Conservation (phyloP, 2,888 invertebrate genomes). For the Ormyrus nitidulus region DNA sequence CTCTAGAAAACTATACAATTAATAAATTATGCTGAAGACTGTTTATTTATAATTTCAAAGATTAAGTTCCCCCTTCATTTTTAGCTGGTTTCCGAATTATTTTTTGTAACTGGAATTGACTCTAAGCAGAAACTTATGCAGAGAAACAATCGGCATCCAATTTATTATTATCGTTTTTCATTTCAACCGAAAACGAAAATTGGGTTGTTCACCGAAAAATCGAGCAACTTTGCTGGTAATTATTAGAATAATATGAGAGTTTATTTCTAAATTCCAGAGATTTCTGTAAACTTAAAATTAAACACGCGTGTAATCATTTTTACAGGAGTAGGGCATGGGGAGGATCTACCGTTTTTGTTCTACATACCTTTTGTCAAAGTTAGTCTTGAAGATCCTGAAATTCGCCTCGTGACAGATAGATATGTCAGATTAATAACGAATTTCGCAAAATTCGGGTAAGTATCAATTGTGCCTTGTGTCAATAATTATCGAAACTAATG, state of each 20-base stretch:
- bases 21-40: no score
- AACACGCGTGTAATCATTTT: neutral
- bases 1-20: no score
- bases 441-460: slow-evolving; percentile 43
- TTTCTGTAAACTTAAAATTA: neutral
- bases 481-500: no score
- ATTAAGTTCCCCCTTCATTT: neutral
- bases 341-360: slow-evolving; percentile 34
- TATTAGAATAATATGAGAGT: neutral
- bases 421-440: slow-evolving; percentile 30
- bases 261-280: neutral
- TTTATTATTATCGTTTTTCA: slow-evolving; percentile 42
- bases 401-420: neutral
- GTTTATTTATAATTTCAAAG: no score
- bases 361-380: neutral
- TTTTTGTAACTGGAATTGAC: slow-evolving; percentile 36
- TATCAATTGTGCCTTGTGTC: no score
- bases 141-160: slow-evolving; percentile 19
- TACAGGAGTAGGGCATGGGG: slow-evolving; percentile 42
- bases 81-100: slow-evolving; percentile 20
- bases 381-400: neutral
- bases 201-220: neutral
- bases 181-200: neutral
- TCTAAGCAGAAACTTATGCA: slow-evolving; percentile 17
- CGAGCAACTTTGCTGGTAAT: neutral